phyloP scores from a whole-genome alignment of 1,140 invertebrate genomes.

The Halictus rubicundus region DNA sequence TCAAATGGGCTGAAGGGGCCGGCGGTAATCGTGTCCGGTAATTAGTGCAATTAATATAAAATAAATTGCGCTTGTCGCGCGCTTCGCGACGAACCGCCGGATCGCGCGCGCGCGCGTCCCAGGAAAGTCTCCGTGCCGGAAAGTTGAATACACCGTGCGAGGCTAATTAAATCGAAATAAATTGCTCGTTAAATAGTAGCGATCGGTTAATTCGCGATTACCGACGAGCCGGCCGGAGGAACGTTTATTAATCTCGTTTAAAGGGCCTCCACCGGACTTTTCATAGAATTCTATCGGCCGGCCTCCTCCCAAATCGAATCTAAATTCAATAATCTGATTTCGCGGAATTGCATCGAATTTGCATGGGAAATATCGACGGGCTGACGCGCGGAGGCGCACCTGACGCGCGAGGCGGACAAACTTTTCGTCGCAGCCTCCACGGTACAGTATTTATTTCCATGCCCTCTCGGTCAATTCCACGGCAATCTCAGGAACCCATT shows the following conservation, averaged over 20 bases:
- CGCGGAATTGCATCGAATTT: constrained; percentile 39
- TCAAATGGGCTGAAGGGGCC: too few relatives aligned
- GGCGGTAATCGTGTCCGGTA: constrained; percentile 5
- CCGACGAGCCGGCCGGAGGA: not conserved
- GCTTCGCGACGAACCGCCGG: too few relatives aligned
- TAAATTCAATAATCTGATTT: constrained; percentile 45
- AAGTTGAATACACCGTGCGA: not conserved
- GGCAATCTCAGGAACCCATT: not conserved
- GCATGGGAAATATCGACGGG: constrained; percentile 14
- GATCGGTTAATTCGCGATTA: not conserved
- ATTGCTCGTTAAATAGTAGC: constrained; percentile 9
- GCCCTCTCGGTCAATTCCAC: not conserved
- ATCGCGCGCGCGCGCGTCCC: too few relatives aligned
- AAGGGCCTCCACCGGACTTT: not conserved
- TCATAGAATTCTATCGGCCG: constrained; percentile 26
- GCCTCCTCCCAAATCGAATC: constrained; percentile 20
- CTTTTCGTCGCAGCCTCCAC: not conserved
- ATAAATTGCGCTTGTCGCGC: constrained; percentile 5
- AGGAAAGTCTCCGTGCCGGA: not conserved
- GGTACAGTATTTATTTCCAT: not conserved
- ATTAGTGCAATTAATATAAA: constrained; percentile 26
- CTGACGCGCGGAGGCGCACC: constrained; percentile 3
- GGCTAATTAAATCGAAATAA: constrained; percentile 20
- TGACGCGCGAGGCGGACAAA: constrained; percentile 1
- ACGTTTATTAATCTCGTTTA: constrained; percentile 38